A percentile compares a stretch with the other conserved stretches of the same genome.
Evolutionary conservation across 2,113 vertebrate genomes (phyloP).

Genomic region (Balaenoptera acutorostrata): DNA sequence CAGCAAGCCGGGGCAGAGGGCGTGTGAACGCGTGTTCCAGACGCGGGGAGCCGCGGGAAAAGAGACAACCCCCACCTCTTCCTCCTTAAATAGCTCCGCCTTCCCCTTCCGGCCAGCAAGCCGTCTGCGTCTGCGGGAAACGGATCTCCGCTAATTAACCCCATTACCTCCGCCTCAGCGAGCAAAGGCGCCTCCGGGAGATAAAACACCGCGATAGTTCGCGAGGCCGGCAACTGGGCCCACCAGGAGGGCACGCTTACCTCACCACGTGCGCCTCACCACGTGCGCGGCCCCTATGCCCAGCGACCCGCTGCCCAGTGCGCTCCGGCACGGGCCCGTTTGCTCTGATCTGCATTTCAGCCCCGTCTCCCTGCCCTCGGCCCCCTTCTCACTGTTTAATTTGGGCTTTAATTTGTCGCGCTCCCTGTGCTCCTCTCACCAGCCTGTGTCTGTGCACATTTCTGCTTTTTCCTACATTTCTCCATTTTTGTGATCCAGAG

Average conservation of each 20-base stretch:
- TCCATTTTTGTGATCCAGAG: background rate
- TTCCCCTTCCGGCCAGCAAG: conserved; percentile 29
- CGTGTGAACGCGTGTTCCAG: rapidly evolving
- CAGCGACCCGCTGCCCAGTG: conserved; percentile 1
- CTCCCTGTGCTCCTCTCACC: conserved; percentile 61
- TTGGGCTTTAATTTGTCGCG: conserved; percentile 71
- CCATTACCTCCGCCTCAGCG: conserved; percentile 46
- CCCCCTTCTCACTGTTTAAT: conserved; percentile 47
- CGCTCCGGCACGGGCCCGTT: background rate
- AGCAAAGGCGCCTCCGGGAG: background rate
- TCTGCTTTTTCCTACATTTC: conserved; percentile 40
- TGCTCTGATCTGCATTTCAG: conserved; percentile 67
- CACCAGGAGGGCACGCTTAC: conserved; percentile 67
- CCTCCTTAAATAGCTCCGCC: conserved; percentile 65
- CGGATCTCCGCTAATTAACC: conserved; percentile 77
- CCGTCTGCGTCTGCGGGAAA: conserved; percentile 63
- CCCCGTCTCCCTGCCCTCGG: conserved; percentile 15
- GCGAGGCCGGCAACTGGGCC: no score
- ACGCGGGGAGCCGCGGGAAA: rapidly evolving
- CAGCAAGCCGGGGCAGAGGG: background rate
- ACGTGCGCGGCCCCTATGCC: conserved; percentile 64
- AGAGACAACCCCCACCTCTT: background rate
- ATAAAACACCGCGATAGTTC: no score
- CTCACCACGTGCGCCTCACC: conserved; percentile 68
- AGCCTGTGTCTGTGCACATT: conserved; percentile 11